phyloP scores from a whole-genome alignment of 2,113 vertebrate species.

The Oryzias celebensis region DNA sequence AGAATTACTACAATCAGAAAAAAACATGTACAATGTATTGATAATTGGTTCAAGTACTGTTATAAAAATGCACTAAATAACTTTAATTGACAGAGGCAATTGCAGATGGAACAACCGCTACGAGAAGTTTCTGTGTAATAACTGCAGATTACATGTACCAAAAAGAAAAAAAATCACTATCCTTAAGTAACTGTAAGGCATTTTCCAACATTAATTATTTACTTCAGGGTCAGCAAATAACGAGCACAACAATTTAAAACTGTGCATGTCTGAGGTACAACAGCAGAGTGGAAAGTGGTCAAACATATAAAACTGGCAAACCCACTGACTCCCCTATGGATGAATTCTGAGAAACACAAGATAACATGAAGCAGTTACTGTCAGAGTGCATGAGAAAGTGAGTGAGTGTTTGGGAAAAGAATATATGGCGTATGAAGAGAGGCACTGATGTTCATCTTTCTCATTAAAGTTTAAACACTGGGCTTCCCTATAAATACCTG shows the following conservation, averaged over 20 bases:
- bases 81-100: not conserved
- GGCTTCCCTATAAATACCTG: conserved; percentile 76
- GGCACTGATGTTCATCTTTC: conserved; percentile 65
- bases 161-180: conserved; percentile 11
- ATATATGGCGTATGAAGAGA: conserved; percentile 38
- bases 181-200: conserved; percentile 8
- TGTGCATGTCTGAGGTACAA: conserved; percentile 16
- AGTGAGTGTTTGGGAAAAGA: not conserved
- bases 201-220: conserved; percentile 25
- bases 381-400: not conserved
- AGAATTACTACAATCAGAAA: too few relatives aligned
- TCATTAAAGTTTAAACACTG: conserved; percentile 70
- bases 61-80: too few relatives aligned
- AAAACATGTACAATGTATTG: too few relatives aligned
- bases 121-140: not conserved
- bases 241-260: conserved; percentile 1
- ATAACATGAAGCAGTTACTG: not conserved
- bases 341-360: conserved; percentile 28
- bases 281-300: conserved; percentile 21
- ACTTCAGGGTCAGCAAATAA: conserved; percentile 11
- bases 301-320: conserved; percentile 7
- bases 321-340: conserved; percentile 13
- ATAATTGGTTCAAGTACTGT: too few relatives aligned
- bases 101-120: not conserved
- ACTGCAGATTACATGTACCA: not conserved